Percentiles rank a stretch among this genome's conserved stretches.
These are phyloP conservation scores for Lasioglossum albipes DNA, from an alignment of 1,140 invertebrate genomes.

Conservation along the genomic window DNA sequence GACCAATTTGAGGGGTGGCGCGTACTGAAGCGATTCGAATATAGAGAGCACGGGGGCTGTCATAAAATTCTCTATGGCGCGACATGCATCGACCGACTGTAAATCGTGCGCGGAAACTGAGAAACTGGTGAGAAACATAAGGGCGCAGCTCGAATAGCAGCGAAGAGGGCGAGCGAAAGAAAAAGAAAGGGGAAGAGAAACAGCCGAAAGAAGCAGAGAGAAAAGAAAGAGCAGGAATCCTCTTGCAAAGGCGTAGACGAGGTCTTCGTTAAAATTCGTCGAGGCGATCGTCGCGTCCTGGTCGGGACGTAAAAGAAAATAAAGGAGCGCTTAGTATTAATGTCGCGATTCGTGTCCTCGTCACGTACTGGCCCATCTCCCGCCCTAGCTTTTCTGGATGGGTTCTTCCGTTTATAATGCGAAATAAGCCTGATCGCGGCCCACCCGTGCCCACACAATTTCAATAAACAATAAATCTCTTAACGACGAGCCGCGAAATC, in stretches of 20 bases:
- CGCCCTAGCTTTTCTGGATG: slow-evolving; percentile 13
- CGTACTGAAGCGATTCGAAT: slow-evolving; percentile 47
- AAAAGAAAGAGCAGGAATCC: slow-evolving; percentile 33
- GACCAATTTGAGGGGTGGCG: slow-evolving; percentile 50
- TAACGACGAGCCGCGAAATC: not conserved
- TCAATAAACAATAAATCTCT: slow-evolving; percentile 63
- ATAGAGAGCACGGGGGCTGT: slow-evolving; percentile 52
- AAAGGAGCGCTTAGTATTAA: slow-evolving; percentile 65
- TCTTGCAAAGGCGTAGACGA: slow-evolving; percentile 45
- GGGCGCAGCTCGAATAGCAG: slow-evolving; percentile 17
- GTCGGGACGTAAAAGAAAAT: slow-evolving; percentile 57
- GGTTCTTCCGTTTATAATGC: slow-evolving; percentile 49
- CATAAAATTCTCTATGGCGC: slow-evolving; percentile 58
- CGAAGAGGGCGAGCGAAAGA: slow-evolving; percentile 3
- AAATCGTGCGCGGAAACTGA: slow-evolving; percentile 56
- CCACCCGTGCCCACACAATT: slow-evolving; percentile 37
- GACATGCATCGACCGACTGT: slow-evolving; percentile 43
- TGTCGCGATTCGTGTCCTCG: slow-evolving; percentile 66
- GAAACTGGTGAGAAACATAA: slow-evolving; percentile 27
- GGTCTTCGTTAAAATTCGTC: slow-evolving; percentile 67
- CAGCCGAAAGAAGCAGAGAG: not conserved
- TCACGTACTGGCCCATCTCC: slow-evolving; percentile 61
- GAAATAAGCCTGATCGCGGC: slow-evolving; percentile 54
- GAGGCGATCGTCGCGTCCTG: slow-evolving; percentile 35
- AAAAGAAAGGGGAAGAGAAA: too few species aligned